These are phyloP conservation scores for Acleris sparsana DNA, from an alignment of 2,888 invertebrate genomes.

Conservation along the genomic window DNA sequence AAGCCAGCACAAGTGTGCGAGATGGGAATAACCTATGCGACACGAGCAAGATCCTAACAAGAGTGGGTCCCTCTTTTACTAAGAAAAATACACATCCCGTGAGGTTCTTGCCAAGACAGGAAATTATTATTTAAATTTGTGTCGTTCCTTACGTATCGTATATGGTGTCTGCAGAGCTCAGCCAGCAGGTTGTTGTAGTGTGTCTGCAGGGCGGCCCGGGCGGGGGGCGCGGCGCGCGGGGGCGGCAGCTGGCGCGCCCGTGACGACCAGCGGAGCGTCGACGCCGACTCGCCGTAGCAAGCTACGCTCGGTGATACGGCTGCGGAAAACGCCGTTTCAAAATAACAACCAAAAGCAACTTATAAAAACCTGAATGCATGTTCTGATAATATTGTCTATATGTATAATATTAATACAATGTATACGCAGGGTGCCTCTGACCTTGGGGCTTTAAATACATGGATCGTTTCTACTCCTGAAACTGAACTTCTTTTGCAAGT, in stretches of 20 bases:
- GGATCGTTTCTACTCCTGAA: too few species aligned
- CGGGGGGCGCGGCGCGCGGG: slow-evolving; percentile 43
- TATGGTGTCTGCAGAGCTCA: slow-evolving; percentile 66
- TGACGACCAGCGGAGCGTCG: slow-evolving; percentile 91
- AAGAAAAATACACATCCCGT: too few species aligned
- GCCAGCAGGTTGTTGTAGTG: slow-evolving; percentile 70
- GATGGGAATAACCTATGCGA: neutral
- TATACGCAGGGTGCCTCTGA: too few species aligned
- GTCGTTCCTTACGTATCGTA: slow-evolving; percentile 60
- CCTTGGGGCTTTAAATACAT: too few species aligned
- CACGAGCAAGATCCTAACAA: too few species aligned
- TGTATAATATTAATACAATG: too few species aligned
- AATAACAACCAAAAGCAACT: neutral
- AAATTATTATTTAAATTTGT: neutral
- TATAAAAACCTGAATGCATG: neutral
- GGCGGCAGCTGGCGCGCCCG: slow-evolving; percentile 87
- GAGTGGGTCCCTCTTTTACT: too few species aligned
- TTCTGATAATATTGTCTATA: neutral
- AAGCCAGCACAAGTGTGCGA: too few species aligned
- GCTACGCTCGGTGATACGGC: slow-evolving; percentile 90
- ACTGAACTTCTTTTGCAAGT: too few species aligned
- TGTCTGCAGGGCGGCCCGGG: slow-evolving; percentile 50
- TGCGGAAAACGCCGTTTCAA: slow-evolving; percentile 52
- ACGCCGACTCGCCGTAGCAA: slow-evolving; percentile 91
- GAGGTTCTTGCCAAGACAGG: too few species aligned